Evolutionary conservation across 2,797 vertebrate species (phyloP), one percentile per base, ranked within the genome.

Genomic region (Rhincodon typus): DNA sequence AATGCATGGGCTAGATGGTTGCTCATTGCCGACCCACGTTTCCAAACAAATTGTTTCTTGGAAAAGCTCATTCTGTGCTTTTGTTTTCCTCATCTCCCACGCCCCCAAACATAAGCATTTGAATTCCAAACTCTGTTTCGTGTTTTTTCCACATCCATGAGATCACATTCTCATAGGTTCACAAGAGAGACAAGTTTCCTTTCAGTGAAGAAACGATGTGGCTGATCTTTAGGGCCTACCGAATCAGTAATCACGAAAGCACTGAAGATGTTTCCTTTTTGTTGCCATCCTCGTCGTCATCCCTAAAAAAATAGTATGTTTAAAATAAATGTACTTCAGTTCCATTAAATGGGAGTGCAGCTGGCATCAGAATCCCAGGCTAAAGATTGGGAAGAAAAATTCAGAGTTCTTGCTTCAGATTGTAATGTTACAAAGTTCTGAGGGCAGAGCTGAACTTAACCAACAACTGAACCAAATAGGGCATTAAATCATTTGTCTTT

Each of bases 161-260:
- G 34, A 38, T 4, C 19, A 8, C 1, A 8, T 12, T 8, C 23
- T 96, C 97, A 97, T 27, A 98, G 96, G 82, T 96, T 96, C 7
- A 82, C 96, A 96, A 97, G 96, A 0, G 97, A n/a, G 96, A 97
- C 96, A 94, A 98, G 97, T 62, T 96, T 97, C 1, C 97, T 96
- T 79, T 98, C 97, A 0, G 96, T 96, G 97, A 98, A 98, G 96
- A 97, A 98, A 7, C 97, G 96, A 95, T 98, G 97, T 17, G 96
- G 95, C 57, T 96, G 95, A 12, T 96, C 96, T 6, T 94, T 95
- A 3, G 90, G 34, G 34, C 94, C 67, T n/a, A n/a, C n/a, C n/a
- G n/a, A n/a, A n/a, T n/a, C n/a, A n/a, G n/a, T n/a, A n/a, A n/a
- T n/a, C n/a, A n/a, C n/a, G n/a, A n/a, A n/a, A n/a, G n/a, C 96